Evolutionary conservation across 2,113 vertebrate genomes (phyloP).

Genomic region (Protobothrops mucrosquamatus): DNA sequence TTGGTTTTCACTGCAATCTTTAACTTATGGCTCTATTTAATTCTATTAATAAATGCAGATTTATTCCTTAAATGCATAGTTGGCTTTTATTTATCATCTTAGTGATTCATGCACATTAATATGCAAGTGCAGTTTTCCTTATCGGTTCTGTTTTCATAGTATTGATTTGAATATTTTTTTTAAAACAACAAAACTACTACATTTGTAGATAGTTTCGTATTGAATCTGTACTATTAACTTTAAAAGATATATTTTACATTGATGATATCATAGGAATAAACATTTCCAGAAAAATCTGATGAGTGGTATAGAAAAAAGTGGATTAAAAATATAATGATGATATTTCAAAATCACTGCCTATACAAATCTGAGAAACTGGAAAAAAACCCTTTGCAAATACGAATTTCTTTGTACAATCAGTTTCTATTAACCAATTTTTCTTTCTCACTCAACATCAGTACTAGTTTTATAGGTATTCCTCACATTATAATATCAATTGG

Average conservation of each 20-base stretch:
- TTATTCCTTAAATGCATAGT: background rate
- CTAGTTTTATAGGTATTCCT: background rate
- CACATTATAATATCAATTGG: background rate
- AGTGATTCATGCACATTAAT: background rate
- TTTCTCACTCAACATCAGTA: background rate
- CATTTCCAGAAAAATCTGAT: background rate
- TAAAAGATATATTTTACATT: background rate
- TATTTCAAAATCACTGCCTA: background rate
- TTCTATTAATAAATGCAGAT: background rate
- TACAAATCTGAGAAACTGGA: background rate
- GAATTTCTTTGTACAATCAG: background rate
- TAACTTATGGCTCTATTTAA: background rate
- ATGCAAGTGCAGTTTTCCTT: background rate
- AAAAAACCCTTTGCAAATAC: background rate
- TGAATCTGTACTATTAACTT: background rate
- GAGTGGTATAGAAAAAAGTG: background rate
- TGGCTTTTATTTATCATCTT: background rate
- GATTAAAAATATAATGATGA: background rate
- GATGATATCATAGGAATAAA: background rate
- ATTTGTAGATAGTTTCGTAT: background rate
- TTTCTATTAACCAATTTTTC: background rate
- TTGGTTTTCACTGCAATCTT: background rate
- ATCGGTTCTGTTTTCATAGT: background rate
- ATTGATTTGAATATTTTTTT: background rate
- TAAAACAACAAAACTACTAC: background rate